Percentiles rank a stretch among this genome's conserved stretches.
phyloP scores from a whole-genome alignment of 2,888 invertebrate species.

The Diaperis boleti region DNA sequence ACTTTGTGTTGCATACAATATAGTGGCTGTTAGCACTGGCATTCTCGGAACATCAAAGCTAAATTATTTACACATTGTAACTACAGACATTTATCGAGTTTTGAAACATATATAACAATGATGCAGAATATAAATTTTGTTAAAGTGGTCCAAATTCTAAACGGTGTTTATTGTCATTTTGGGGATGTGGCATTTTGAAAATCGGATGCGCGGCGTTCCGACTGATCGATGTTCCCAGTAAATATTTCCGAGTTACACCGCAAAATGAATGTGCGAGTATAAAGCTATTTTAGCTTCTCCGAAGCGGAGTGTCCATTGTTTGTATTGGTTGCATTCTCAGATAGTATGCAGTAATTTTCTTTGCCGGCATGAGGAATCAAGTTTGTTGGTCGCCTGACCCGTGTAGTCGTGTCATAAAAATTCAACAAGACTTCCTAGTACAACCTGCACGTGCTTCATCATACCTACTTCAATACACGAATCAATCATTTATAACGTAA shows the following conservation, averaged over 20 bases:
- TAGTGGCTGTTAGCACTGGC: neutral
- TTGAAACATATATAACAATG: neutral
- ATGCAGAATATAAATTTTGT: neutral
- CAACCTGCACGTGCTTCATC: conserved; percentile 44
- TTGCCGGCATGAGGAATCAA: conserved; percentile 36
- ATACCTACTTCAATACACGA: conserved; percentile 39
- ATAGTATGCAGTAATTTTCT: conserved; percentile 35
- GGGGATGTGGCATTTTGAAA: neutral
- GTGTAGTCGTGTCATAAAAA: conserved; percentile 42
- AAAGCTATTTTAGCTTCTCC: conserved; percentile 23
- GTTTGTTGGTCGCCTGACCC: conserved; percentile 41
- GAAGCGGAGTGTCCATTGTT: conserved; percentile 27
- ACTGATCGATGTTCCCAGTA: neutral
- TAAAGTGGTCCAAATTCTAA: neutral
- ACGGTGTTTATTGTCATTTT: no score
- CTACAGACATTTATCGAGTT: neutral
- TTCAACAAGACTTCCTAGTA: conserved; percentile 44
- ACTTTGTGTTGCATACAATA: no score
- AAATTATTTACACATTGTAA: neutral
- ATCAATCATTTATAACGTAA: conserved; percentile 45
- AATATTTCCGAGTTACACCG: neutral
- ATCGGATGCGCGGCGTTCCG: neutral
- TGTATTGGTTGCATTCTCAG: conserved; percentile 31
- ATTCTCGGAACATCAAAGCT: no score
- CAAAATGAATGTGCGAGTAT: conserved; percentile 19